These are phyloP conservation scores for Carcina quercana DNA, from an alignment of 2,888 invertebrate genomes.

Conservation along the genomic window DNA sequence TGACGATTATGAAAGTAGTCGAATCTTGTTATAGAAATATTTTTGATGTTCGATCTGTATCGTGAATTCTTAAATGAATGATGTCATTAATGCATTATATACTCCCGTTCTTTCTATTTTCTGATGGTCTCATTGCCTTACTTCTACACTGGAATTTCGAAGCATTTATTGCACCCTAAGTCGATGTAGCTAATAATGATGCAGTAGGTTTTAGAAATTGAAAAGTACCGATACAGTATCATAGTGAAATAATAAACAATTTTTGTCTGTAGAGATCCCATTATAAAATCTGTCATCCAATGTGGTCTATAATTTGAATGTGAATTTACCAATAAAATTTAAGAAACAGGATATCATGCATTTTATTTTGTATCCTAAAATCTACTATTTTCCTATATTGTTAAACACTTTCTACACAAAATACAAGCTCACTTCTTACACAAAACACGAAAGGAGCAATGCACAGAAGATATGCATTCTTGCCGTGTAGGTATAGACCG, in stretches of 20 bases:
- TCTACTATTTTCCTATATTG: no score
- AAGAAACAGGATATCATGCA: constrained; percentile 43
- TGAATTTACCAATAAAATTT: constrained; percentile 73
- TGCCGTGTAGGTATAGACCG: no score
- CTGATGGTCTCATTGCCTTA: constrained; percentile 46
- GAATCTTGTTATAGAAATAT: constrained; percentile 65
- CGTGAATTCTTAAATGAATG: constrained; percentile 56
- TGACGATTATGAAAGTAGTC: constrained; percentile 57
- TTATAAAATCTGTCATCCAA: constrained; percentile 64
- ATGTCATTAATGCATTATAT: constrained; percentile 55
- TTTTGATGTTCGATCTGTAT: constrained; percentile 69
- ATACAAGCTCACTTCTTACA: no score
- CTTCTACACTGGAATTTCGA: constrained; percentile 56
- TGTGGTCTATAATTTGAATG: constrained; percentile 73
- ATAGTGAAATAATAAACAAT: constrained; percentile 56
- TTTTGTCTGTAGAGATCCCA: constrained; percentile 65
- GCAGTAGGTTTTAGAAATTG: constrained; percentile 63
- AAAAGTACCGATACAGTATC: constrained; percentile 68
- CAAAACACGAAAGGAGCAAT: no score
- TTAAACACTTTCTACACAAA: no score
- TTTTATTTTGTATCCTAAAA: no score
- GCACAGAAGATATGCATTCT: no score
- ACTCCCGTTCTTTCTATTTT: constrained; percentile 50
- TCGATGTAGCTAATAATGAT: constrained; percentile 60
- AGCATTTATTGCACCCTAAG: constrained; percentile 68